These are phyloP conservation scores for Calameuta idolon DNA, from an alignment of 2,888 invertebrate genomes.

Conservation along the genomic window DNA sequence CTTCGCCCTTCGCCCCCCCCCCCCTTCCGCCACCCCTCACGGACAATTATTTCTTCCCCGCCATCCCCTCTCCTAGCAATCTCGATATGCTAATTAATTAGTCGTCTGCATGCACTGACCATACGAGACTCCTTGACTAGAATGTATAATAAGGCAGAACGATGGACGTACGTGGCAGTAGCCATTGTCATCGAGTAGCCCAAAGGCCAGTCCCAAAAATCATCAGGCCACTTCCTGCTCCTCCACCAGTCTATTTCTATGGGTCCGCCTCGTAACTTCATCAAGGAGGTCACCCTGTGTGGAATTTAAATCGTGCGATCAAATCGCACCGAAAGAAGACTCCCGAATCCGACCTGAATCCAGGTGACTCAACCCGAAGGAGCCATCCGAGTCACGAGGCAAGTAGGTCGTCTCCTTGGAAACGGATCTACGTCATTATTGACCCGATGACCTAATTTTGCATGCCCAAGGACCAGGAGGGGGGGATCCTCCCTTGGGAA, in stretches of 20 bases:
- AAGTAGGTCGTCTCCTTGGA: slow-evolving; percentile 44
- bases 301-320: no score
- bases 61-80: not conserved
- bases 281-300: no score
- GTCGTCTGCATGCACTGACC: slow-evolving; percentile 5
- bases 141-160: not conserved
- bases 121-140: not conserved
- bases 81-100: slow-evolving; percentile 8
- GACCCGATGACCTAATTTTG: slow-evolving; percentile 34
- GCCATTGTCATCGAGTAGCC: no score
- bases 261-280: no score
- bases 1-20: not conserved
- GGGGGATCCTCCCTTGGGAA: no score
- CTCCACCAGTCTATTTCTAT: no score
- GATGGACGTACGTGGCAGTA: no score
- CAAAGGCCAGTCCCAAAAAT: no score
- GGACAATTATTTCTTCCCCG: not conserved
- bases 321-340: no score
- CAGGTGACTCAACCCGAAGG: no score
- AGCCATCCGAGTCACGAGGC: slow-evolving; percentile 1
- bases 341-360: no score
- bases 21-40: not conserved
- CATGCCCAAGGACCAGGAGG: not conserved
- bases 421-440: slow-evolving; percentile 35
- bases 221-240: no score